Evolutionary conservation across 2,797 vertebrate genomes (phyloP).

Genomic region (Pachyuromys duprasi): DNA sequence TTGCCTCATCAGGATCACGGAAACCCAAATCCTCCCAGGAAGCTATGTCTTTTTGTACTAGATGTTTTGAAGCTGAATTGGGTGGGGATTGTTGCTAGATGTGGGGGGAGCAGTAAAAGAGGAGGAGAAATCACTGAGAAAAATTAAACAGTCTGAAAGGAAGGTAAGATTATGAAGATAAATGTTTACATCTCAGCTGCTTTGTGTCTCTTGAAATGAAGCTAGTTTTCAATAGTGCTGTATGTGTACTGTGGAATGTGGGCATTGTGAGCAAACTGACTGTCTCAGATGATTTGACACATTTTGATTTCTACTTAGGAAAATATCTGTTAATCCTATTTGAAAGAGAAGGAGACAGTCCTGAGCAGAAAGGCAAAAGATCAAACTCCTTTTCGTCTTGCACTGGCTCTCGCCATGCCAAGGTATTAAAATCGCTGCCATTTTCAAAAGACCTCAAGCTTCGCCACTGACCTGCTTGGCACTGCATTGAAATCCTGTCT

Average conservation of each 20-base stretch:
- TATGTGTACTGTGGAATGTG: constrained; percentile 1
- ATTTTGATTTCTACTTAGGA: constrained; percentile 80
- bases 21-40: constrained; percentile 45
- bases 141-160: constrained; percentile 79
- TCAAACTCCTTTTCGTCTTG: constrained; percentile 27
- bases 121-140: constrained; percentile 85
- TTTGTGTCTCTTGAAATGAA: constrained; percentile 64
- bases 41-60: constrained; percentile 72
- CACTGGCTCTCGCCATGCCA: neutral
- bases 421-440: constrained; percentile 3
- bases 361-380: constrained; percentile 57
- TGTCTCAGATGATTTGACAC: constrained; percentile 80
- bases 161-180: constrained; percentile 77
- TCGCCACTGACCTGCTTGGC: constrained; percentile 49
- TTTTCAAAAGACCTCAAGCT: constrained; percentile 18
- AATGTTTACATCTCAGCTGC: constrained; percentile 71
- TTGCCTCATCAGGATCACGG: constrained; percentile 52
- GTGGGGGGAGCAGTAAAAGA: constrained; percentile 68
- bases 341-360: constrained; percentile 30
- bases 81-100: constrained; percentile 36
- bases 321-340: constrained; percentile 80
- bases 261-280: constrained; percentile 77
- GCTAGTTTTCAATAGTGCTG: constrained; percentile 56
- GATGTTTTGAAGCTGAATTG: constrained; percentile 81
- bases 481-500: neutral